Evolutionary conservation across 2,113 vertebrate species (phyloP).

Genomic region (Pogona vitticeps): DNA sequence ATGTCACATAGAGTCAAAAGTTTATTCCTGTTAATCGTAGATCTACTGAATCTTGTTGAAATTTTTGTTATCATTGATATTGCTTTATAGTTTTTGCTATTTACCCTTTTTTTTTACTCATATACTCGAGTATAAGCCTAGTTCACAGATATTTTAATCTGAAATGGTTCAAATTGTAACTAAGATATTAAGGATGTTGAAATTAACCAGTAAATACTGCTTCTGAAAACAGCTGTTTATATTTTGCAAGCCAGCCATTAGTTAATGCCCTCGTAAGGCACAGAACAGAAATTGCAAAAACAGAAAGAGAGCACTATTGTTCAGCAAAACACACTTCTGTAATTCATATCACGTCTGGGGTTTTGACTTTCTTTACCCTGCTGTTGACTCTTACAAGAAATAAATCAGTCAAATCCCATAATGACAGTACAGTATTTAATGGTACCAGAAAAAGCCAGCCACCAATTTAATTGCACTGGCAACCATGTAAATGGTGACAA

Average conservation of each 20-base stretch:
- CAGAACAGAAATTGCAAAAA: slow-evolving; percentile 6
- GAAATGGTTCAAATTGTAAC: neutral
- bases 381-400: slow-evolving; percentile 46
- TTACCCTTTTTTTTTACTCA: no score
- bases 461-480: slow-evolving; percentile 38
- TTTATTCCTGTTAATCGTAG: no score
- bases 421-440: slow-evolving; percentile 62
- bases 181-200: slow-evolving; percentile 3
- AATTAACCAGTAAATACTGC: neutral
- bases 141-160: neutral
- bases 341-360: slow-evolving; percentile 37
- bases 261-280: slow-evolving; percentile 30
- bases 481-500: slow-evolving; percentile 25
- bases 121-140: no score
- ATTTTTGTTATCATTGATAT: no score
- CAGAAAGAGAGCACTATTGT: slow-evolving; percentile 41
- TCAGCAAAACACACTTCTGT: neutral
- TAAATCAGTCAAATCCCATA: slow-evolving; percentile 65
- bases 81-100: no score
- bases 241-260: slow-evolving; percentile 48
- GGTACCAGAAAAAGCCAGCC: slow-evolving; percentile 45
- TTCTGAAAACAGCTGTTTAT: slow-evolving; percentile 22
- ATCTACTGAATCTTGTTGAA: no score
- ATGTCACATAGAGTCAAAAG: no score
- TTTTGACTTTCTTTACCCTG: slow-evolving; percentile 56